phyloP scores from a whole-genome alignment of 1,140 invertebrate species.

The Sinella curviseta region DNA sequence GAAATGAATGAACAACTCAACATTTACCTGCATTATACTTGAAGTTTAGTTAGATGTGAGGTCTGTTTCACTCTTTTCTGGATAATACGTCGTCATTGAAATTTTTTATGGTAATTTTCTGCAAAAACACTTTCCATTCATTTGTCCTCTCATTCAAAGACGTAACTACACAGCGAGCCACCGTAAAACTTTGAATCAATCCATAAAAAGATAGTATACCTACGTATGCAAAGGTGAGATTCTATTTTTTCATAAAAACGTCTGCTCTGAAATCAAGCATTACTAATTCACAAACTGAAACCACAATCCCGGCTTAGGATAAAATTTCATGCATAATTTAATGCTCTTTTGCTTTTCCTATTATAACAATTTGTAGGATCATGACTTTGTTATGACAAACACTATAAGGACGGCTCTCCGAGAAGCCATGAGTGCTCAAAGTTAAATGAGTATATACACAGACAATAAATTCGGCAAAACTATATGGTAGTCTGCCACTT shows the following conservation, averaged over 20 bases:
- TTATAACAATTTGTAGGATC: constrained; percentile 19
- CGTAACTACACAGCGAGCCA: neutral
- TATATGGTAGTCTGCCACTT: no score
- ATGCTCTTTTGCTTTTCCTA: constrained; percentile 23
- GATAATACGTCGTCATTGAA: neutral
- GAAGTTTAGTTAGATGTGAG: no score
- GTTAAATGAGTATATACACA: no score
- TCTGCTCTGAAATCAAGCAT: neutral
- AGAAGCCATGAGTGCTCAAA: no score
- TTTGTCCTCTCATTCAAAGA: neutral
- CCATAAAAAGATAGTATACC: neutral
- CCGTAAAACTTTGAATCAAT: neutral
- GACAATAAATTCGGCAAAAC: no score
- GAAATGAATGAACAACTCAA: no score
- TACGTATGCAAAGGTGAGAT: neutral
- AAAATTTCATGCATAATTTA: constrained; percentile 27
- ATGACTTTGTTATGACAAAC: constrained; percentile 1
- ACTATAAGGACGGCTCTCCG: no score
- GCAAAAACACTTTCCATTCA: constrained; percentile 5
- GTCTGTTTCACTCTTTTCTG: no score
- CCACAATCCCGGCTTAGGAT: constrained; percentile 18
- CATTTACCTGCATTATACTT: no score
- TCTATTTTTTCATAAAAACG: neutral
- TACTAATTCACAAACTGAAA: constrained; percentile 21
- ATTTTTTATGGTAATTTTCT: constrained; percentile 12